Conservation (phyloP, 2,888 invertebrate genomes). For the Drosophila demipolita region DNA sequence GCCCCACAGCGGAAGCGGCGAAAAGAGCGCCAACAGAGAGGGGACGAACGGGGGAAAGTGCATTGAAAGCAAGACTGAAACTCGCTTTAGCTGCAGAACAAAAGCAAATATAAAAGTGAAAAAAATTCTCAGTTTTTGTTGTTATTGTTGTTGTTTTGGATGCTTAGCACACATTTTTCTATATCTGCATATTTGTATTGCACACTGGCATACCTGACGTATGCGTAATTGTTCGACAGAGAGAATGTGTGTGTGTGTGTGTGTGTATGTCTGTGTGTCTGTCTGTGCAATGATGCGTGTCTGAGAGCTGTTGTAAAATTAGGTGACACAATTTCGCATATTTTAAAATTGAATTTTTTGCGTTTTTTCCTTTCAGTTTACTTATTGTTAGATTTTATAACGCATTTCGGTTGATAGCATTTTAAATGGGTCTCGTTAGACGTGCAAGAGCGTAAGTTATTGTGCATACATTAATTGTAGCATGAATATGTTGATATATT, state of each 20-base stretch:
- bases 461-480: slow-evolving; percentile 42
- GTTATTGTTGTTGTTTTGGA: slow-evolving; percentile 25
- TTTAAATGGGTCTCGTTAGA: slow-evolving; percentile 57
- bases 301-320: slow-evolving; percentile 67
- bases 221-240: slow-evolving; percentile 47
- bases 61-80: slow-evolving; percentile 20
- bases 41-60: not conserved
- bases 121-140: slow-evolving; percentile 24
- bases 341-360: slow-evolving; percentile 33
- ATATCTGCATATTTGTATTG: slow-evolving; percentile 14
- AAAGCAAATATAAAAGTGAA: slow-evolving; percentile 26
- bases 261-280: not conserved
- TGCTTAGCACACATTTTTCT: slow-evolving; percentile 44
- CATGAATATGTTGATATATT: slow-evolving; percentile 14
- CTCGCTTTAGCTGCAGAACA: slow-evolving; percentile 35
- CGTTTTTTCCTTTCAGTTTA: slow-evolving; percentile 13
- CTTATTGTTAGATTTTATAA: slow-evolving; percentile 46
- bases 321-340: slow-evolving; percentile 74
- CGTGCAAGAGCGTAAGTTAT: slow-evolving; percentile 35
- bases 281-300: slow-evolving; percentile 58
- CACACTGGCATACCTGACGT: slow-evolving; percentile 34
- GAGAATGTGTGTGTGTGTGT: not conserved
- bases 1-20: slow-evolving; percentile 12
- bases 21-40: slow-evolving; percentile 18
- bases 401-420: slow-evolving; percentile 65